Evolutionary conservation across 2,888 invertebrate genomes (phyloP).

Genomic region (Hypolimnas misippus): DNA sequence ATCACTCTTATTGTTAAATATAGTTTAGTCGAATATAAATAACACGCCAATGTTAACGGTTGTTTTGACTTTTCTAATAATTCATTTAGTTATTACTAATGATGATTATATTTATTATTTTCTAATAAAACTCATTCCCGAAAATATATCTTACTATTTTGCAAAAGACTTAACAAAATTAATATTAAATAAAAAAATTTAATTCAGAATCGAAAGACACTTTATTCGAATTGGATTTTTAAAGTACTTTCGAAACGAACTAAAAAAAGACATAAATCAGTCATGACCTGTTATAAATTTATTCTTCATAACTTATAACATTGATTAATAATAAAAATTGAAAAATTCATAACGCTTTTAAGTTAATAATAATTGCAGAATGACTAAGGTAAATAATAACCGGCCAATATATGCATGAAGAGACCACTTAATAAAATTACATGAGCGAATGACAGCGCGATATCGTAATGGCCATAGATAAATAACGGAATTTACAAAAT

Average conservation of each 20-base stretch:
- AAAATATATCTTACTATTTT: too few relatives aligned
- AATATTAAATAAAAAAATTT: not conserved
- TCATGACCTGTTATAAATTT: too few relatives aligned
- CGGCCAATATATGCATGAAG: constrained; percentile 54
- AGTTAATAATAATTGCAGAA: constrained; percentile 27
- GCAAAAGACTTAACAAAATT: too few relatives aligned
- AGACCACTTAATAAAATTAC: constrained; percentile 75
- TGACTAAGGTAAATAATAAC: constrained; percentile 41
- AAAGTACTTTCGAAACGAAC: too few relatives aligned
- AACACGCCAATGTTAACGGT: constrained; percentile 13
- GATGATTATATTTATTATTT: too few relatives aligned
- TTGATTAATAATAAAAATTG: constrained; percentile 7
- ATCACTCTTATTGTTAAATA: constrained; percentile 30
- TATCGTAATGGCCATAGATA: constrained; percentile 68
- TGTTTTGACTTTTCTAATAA: constrained; percentile 16
- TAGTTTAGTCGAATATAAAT: constrained; percentile 24
- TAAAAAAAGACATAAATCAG: too few relatives aligned
- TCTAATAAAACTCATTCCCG: too few relatives aligned
- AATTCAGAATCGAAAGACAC: too few relatives aligned
- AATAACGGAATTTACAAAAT: constrained; percentile 74
- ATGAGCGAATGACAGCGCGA: constrained; percentile 70
- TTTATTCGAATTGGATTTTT: too few relatives aligned
- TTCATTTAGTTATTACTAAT: too few relatives aligned
- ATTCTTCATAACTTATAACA: not conserved
- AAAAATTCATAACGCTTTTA: constrained; percentile 13